Evolutionary conservation across 2,113 vertebrate species (phyloP).

Genomic region (Halichoeres trimaculatus): DNA sequence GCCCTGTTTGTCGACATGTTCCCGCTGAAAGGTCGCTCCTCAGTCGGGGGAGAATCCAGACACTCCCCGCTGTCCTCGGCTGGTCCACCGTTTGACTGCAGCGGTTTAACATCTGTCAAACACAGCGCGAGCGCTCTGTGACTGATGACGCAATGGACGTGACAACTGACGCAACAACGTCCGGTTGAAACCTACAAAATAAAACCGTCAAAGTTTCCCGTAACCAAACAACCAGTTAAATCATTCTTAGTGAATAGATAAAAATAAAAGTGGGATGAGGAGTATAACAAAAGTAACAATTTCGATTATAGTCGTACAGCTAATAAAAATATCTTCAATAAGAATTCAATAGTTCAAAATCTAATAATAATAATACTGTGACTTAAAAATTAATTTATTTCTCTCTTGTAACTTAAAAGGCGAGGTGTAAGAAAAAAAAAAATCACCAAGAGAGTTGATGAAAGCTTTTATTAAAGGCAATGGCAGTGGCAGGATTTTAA

Average conservation of each 20-base stretch:
- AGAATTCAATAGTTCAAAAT: no score
- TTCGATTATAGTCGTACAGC: no score
- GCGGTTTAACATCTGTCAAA: slow-evolving; percentile 49
- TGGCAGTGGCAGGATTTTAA: slow-evolving; percentile 51
- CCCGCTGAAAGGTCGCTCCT: background rate
- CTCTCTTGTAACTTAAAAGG: background rate
- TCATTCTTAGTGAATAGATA: no score
- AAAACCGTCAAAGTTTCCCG: background rate
- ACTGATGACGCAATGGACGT: slow-evolving; percentile 23
- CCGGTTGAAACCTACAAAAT: slow-evolving; percentile 40
- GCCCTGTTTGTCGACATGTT: slow-evolving; percentile 65
- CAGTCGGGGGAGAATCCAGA: background rate
- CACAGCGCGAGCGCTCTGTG: slow-evolving; percentile 7
- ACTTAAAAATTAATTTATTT: background rate
- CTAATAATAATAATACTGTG: no score
- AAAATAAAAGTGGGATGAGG: no score
- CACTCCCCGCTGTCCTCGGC: background rate
- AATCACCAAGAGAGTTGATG: slow-evolving; percentile 14
- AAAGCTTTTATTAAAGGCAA: slow-evolving; percentile 75
- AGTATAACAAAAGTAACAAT: no score
- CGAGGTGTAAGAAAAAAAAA: background rate
- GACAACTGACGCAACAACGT: slow-evolving; percentile 5
- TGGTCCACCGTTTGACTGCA: background rate
- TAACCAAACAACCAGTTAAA: no score
- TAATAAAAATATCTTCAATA: no score